Evolutionary conservation across 2,113 vertebrate species (phyloP).

Genomic region (Scomber colias): DNA sequence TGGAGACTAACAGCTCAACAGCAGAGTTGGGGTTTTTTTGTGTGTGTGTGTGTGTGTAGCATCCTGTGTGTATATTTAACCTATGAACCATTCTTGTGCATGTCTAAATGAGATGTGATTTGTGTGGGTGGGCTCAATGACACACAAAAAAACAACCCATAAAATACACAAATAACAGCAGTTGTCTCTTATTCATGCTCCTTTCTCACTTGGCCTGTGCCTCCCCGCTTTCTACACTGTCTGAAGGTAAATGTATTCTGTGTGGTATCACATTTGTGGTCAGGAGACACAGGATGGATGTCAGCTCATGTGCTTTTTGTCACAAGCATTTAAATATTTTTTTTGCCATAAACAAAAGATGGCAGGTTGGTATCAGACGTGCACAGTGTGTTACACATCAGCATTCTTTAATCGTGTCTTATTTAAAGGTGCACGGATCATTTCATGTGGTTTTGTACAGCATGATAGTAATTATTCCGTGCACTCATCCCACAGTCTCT

Average conservation of each 20-base stretch:
- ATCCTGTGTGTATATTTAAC: constrained; percentile 24
- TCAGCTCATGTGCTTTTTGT: constrained; percentile 25
- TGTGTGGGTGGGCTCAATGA: constrained; percentile 6
- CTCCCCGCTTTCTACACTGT: neutral
- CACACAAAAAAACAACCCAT: neutral
- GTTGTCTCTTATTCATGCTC: constrained; percentile 3
- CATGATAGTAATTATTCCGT: too few relatives aligned
- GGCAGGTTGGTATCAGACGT: neutral
- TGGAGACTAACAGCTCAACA: neutral
- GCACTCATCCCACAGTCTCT: too few relatives aligned
- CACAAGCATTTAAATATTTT: neutral
- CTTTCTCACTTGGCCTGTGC: constrained; percentile 13
- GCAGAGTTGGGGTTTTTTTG: too few relatives aligned
- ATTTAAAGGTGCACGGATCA: neutral
- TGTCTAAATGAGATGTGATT: constrained; percentile 15
- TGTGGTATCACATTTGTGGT: constrained; percentile 18
- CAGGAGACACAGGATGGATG: neutral
- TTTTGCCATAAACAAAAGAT: constrained; percentile 10
- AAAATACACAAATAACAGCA: constrained; percentile 4
- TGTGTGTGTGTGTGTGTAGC: neutral
- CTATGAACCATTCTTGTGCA: neutral
- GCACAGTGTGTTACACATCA: neutral
- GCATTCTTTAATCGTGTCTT: constrained; percentile 2
- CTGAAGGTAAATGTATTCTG: constrained; percentile 26
- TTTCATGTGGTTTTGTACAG: too few relatives aligned